These are phyloP conservation scores for Ostrea denselamellosa DNA, from an alignment of 1,140 invertebrate species.

Conservation along the genomic window DNA sequence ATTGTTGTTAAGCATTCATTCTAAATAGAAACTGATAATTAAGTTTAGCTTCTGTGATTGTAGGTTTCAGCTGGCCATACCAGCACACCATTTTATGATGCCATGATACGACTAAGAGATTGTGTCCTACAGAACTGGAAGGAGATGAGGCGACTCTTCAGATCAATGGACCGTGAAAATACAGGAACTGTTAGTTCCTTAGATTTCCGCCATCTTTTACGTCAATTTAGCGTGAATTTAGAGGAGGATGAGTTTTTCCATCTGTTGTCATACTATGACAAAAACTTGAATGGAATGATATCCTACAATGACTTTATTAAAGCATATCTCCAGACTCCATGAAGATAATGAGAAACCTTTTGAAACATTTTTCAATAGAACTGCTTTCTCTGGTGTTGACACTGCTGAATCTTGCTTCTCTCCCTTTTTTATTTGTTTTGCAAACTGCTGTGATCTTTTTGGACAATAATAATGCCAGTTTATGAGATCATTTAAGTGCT, in stretches of 20 bases:
- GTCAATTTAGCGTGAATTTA: constrained; percentile 73
- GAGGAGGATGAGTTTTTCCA: constrained; percentile 75
- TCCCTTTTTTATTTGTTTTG: not conserved
- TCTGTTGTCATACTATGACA: constrained; percentile 73
- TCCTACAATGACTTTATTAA: constrained; percentile 77
- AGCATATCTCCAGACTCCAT: constrained; percentile 62
- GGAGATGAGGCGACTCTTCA: constrained; percentile 73
- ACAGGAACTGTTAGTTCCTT: constrained; percentile 63
- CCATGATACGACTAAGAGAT: constrained; percentile 67
- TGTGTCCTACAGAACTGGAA: constrained; percentile 75
- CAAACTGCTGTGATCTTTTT: constrained; percentile 7
- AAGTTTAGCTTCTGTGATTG: constrained; percentile 29
- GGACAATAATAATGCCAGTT: not conserved
- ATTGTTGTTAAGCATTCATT: not conserved
- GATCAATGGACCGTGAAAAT: constrained; percentile 60
- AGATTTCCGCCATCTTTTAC: constrained; percentile 72
- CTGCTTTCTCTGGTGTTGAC: not conserved
- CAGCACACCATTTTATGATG: constrained; percentile 61
- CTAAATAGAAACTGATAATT: not conserved
- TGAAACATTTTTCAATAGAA: not conserved
- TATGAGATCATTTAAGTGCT: not conserved
- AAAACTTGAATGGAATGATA: constrained; percentile 69
- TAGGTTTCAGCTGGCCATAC: constrained; percentile 64
- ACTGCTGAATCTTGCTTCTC: not conserved
- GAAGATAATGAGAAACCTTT: not conserved